These are phyloP conservation scores for Pseudonaja textilis DNA, from an alignment of 2,113 vertebrate species.

Conservation along the genomic window DNA sequence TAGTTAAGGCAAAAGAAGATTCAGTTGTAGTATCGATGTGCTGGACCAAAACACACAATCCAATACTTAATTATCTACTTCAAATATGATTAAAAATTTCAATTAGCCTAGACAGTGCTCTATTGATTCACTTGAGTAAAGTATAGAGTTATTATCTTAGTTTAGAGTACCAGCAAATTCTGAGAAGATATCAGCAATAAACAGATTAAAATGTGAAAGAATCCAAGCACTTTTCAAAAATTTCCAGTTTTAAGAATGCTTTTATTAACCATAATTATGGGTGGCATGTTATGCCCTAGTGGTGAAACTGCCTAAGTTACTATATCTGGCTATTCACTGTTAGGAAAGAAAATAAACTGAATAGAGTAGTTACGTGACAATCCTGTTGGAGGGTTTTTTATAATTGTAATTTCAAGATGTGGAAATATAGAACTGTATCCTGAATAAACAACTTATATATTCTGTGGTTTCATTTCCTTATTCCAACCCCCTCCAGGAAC, in stretches of 20 bases:
- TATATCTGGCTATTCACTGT: neutral
- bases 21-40: neutral
- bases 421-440: neutral
- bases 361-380: neutral
- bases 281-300: neutral
- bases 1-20: neutral
- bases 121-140: neutral
- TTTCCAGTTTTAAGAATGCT: neutral
- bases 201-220: neutral
- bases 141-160: neutral
- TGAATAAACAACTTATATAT: constrained; percentile 2
- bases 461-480: neutral
- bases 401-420: neutral
- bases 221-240: neutral
- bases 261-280: neutral
- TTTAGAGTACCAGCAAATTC: neutral
- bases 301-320: neutral
- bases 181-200: neutral
- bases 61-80: neutral
- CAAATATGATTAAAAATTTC: neutral
- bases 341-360: neutral
- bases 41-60: neutral
- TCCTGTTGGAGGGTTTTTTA: neutral
- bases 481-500: neutral
- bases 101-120: neutral